Conservation (phyloP, 2,888 invertebrate genomes). For the Pedicia rivosa region DNA sequence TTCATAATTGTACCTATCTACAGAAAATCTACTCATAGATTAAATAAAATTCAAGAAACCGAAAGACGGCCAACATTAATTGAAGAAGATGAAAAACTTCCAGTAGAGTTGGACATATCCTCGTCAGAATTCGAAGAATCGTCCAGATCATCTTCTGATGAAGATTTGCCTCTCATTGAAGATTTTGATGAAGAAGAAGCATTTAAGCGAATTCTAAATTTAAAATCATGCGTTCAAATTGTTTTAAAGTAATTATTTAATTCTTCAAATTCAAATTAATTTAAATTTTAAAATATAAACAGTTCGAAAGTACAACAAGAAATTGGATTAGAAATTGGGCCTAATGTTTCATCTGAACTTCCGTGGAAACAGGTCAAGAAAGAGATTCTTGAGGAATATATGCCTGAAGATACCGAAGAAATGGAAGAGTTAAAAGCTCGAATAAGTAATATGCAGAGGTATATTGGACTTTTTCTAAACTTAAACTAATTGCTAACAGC, state of each 20-base stretch:
- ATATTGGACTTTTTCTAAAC: too few relatives aligned
- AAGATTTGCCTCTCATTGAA: slow-evolving; percentile 3
- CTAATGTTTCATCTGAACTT: slow-evolving; percentile 51
- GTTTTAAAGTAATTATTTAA: slow-evolving; percentile 4
- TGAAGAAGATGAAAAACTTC: neutral
- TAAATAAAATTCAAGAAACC: too few relatives aligned
- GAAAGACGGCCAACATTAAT: neutral
- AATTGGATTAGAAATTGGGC: slow-evolving; percentile 47
- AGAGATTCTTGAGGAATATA: slow-evolving; percentile 41
- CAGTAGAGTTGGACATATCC: neutral
- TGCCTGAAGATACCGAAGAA: slow-evolving; percentile 34
- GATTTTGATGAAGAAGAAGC: slow-evolving; percentile 9
- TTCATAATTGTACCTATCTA: too few relatives aligned
- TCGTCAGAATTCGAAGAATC: neutral
- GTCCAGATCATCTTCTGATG: slow-evolving; percentile 4
- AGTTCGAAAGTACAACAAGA: slow-evolving; percentile 18
- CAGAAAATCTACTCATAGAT: too few relatives aligned
- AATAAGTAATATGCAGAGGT: slow-evolving; percentile 18
- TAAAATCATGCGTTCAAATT: slow-evolving; percentile 5
- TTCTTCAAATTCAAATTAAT: neutral
- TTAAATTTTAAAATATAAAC: slow-evolving; percentile 1
- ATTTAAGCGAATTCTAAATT: slow-evolving; percentile 1
- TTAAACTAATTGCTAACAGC: too few relatives aligned
- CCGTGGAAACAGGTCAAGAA: slow-evolving; percentile 55
- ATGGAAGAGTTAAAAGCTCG: slow-evolving; percentile 25